Evolutionary conservation across 2,113 vertebrate species (phyloP), one percentile per base, ranked within the genome.

Genomic region (Solea solea): DNA sequence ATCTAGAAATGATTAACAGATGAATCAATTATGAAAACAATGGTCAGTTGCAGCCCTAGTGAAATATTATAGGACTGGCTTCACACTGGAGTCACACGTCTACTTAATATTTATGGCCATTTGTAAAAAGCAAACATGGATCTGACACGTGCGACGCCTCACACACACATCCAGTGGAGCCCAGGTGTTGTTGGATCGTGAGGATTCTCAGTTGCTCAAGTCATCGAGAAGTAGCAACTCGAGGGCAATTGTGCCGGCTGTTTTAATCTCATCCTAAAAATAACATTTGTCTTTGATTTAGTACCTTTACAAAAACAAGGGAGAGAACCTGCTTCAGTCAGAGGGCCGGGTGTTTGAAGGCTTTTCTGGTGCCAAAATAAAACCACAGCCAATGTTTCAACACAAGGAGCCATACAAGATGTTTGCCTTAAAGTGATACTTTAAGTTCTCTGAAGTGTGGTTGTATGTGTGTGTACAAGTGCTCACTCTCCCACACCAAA

Each of bases 101-200:
- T 34, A 34, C 34, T 34, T 34, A 34, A 4, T 34, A 34, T 34
- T 34, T 34, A 34, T 34, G 34, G 34, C 2, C 34, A 34, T 34
- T 34, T 34, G 3, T 34, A 34, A 34, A 34, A 34, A 6, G 34
- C 34, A 34, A 34, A 34, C 34, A 34, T 34, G 34, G 34, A 34
- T 1, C 34, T 34, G 34, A 34, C 44, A 45, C 3, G 9, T 3
- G 44, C 8, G 44, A 45, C 44, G 44, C 44, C 8, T 3, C 11
- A 10, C 44, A 45, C 44, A 45, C 3, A 5, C 3, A 9, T 45
- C 44, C 12, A 12, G 11, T 64, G n/a, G 54, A 48, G 54, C 45
- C 52, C 57, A 56, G 45, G 28, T 72, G 56, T 15, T 68, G n/a
- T 57, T 9, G 14, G 49, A 27, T 54, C 10, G n/a, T 58, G 42